A percentile compares a stretch with the other conserved stretches of the same genome.
Conservation (phyloP, 2,888 invertebrate genomes). For the Xylocampa areola region DNA sequence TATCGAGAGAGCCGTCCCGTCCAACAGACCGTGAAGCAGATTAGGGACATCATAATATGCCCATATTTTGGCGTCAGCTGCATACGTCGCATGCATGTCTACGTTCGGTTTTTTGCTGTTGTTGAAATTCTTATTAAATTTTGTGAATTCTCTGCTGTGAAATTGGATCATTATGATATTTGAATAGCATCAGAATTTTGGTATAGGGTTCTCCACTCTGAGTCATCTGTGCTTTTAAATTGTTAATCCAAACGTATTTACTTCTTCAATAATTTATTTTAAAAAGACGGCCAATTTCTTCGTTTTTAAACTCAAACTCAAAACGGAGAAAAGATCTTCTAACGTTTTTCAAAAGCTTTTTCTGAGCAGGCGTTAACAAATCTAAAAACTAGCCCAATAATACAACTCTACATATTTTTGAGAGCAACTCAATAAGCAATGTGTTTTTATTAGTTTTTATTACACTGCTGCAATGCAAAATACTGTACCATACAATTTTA, state of each 20-base stretch:
- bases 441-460: constrained; percentile 21
- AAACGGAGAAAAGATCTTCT: too few species aligned
- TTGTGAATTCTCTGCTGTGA: constrained; percentile 55
- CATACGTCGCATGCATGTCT: constrained; percentile 80
- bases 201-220: not conserved
- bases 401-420: constrained; percentile 22
- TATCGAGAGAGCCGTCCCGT: constrained; percentile 84
- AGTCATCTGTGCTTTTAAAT: too few species aligned
- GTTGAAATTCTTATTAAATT: constrained; percentile 68
- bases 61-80: constrained; percentile 88
- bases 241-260: too few species aligned
- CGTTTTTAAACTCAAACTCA: too few species aligned
- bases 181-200: constrained; percentile 28
- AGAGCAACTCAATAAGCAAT: constrained; percentile 4
- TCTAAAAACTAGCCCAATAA: constrained; percentile 22
- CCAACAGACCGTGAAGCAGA: constrained; percentile 86
- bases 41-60: constrained; percentile 88
- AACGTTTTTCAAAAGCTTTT: too few species aligned
- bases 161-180: constrained; percentile 41
- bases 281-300: too few species aligned
- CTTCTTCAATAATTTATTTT: too few species aligned
- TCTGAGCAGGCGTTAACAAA: not conserved
- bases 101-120: constrained; percentile 66
- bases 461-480: constrained; percentile 39
- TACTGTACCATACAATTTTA: constrained; percentile 27